A percentile compares a stretch with the other conserved stretches of the same genome.
Evolutionary conservation across 2,888 invertebrate genomes (phyloP).

Genomic region (Xanthia togata): DNA sequence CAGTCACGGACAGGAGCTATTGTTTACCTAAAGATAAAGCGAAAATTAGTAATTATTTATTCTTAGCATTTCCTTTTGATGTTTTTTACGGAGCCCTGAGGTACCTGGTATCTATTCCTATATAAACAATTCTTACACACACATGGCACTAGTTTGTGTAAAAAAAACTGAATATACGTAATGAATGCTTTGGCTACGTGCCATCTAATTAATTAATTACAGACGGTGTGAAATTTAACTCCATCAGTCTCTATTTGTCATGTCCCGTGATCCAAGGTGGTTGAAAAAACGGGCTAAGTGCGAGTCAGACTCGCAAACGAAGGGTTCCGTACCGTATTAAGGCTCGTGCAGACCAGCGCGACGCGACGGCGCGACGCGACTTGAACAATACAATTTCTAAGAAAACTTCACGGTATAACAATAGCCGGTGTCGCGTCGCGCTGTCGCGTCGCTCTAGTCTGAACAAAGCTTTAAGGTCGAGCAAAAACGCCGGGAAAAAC

Average conservation of each 20-base stretch:
- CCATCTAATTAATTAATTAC: slow-evolving; percentile 45
- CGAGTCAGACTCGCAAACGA: no score
- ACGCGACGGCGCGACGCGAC: no score
- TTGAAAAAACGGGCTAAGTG: background rate
- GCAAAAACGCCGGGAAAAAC: no score
- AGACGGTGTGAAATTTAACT: slow-evolving; percentile 37
- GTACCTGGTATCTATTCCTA: slow-evolving; percentile 5
- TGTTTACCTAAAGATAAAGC: background rate
- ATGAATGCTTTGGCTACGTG: slow-evolving; percentile 36
- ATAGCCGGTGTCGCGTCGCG: no score
- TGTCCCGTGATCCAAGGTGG: background rate
- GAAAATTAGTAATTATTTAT: slow-evolving; percentile 4
- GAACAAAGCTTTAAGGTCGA: no score
- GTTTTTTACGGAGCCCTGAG: slow-evolving; percentile 6
- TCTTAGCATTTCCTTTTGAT: slow-evolving; percentile 4
- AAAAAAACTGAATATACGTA: slow-evolving; percentile 26
- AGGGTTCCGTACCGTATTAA: no score
- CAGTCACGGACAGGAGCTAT: no score
- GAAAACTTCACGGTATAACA: no score
- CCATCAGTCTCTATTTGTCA: background rate
- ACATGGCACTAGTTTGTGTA: background rate
- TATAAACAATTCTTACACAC: background rate
- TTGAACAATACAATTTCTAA: no score
- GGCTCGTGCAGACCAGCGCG: no score
- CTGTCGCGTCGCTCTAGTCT: no score